Evolutionary conservation across 92 coral and sea anemone genomes (phyloP), one percentile per base, ranked within the genome.

Genomic region (Phenganax marumi): DNA sequence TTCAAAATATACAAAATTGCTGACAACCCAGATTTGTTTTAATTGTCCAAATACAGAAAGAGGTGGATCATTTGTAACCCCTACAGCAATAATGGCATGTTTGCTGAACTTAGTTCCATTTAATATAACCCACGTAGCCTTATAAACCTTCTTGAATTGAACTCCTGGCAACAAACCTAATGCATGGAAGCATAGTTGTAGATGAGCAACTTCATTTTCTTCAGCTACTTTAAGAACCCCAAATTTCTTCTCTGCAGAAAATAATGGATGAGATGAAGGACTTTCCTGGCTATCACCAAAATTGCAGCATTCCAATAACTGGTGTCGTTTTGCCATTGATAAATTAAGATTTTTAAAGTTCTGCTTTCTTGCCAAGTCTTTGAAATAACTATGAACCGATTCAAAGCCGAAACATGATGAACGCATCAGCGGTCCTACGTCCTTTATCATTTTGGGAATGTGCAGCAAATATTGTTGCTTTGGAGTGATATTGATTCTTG

Each of bases 291-390:
- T 12, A 64, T 64, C 70, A 64, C 47, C 70, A 16, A 22, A 64
- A 47, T 64, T 64, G 70, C 70, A 22, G 19, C 70, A 64, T 47
- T 22, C 23, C 16, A 22, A 22, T 11, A 64, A 64, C 70, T 64
- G 47, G 26, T 64, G 70, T 11, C 70, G 70, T 47, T 64, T 64
- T 9, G 70, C 47, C 33, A 64, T 7, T 64, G 47, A 64, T 47
- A 64, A 64, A 22, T 11, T 9, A 8, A 73, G 24, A 51, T 73
- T 73, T 33, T 73, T 73, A 43, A 73, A 73, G 52, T 73, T 50
- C 63, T 73, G 79, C 79, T 50, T 73, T 18, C 79, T 73, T 73
- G 46, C 79, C 12, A 50, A 73, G 7, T 73, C 58, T 39, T 73
- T 73, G 46, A 73, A 73, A 49, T 23, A 73, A 13, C 24, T 73